Conservation (phyloP, 1,140 invertebrate genomes). For the Agraylea sexmaculata region DNA sequence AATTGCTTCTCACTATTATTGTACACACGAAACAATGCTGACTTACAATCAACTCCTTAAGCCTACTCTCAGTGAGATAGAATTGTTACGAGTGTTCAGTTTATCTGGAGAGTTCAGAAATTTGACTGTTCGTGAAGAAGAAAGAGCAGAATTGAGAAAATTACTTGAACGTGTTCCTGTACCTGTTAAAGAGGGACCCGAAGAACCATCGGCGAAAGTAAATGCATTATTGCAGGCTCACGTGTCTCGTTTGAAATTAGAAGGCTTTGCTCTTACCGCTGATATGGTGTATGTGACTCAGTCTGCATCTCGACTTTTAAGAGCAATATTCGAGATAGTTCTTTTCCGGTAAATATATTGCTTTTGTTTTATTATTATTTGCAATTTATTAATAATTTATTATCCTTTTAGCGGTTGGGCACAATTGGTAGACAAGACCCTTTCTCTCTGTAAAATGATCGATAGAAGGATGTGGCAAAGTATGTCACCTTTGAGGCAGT, state of each 20-base stretch:
- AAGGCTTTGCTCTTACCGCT: constrained; percentile 96
- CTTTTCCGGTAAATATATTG: constrained; percentile 36
- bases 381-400: constrained; percentile 2
- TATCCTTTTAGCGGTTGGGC: constrained; percentile 79
- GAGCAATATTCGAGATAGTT: constrained; percentile 97
- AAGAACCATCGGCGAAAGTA: constrained; percentile 96
- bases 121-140: constrained; percentile 92
- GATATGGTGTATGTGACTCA: constrained; percentile 99
- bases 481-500: constrained; percentile 96
- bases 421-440: constrained; percentile 88
- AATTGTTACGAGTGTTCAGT: constrained; percentile 97
- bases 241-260: constrained; percentile 95
- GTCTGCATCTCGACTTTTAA: constrained; percentile 86
- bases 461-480: constrained; percentile 99
- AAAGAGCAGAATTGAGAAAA: constrained; percentile 95
- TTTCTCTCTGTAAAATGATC: constrained; percentile 98
- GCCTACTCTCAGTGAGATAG: constrained; percentile 94
- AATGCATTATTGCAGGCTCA: constrained; percentile 91
- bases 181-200: constrained; percentile 97
- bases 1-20: constrained; percentile 97
- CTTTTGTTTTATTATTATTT: constrained; percentile 4
- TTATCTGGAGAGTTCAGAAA: constrained; percentile 90
- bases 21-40: constrained; percentile 91
- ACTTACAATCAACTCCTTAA: constrained; percentile 96
- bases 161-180: constrained; percentile 69